Evolutionary conservation across 2,113 vertebrate genomes (phyloP).

Genomic region (Tringa solitaria): DNA sequence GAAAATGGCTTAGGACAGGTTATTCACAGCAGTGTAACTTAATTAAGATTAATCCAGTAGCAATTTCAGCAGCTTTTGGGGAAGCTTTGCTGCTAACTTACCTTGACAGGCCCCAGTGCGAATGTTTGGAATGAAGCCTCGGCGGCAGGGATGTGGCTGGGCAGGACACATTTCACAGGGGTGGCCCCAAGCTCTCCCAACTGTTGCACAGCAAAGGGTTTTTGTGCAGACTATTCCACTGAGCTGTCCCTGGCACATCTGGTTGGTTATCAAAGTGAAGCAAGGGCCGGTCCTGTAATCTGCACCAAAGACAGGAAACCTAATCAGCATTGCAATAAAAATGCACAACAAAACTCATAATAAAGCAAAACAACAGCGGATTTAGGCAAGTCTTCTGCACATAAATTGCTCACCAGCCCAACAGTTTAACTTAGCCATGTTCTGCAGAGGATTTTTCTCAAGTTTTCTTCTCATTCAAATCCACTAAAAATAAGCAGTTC

Average conservation of each 20-base stretch:
- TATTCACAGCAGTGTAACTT: slow-evolving; percentile 78
- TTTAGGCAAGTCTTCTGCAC: not conserved
- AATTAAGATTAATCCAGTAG: slow-evolving; percentile 77
- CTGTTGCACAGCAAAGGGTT: slow-evolving; percentile 94
- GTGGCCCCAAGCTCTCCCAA: slow-evolving; percentile 96
- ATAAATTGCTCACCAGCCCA: not conserved
- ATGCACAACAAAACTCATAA: not conserved
- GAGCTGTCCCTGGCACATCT: slow-evolving; percentile 99
- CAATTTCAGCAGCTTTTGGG: slow-evolving; percentile 56
- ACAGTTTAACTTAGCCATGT: not conserved
- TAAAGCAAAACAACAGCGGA: not conserved
- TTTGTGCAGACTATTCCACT: slow-evolving; percentile 98
- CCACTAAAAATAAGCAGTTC: not conserved
- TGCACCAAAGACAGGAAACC: slow-evolving; percentile 62
- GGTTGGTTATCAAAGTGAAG: slow-evolving; percentile 93
- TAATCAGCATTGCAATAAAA: not conserved
- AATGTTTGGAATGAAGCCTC: slow-evolving; percentile 97
- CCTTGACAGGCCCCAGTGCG: slow-evolving; percentile 97
- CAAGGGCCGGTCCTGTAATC: slow-evolving; percentile 98
- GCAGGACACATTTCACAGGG: slow-evolving; percentile 98
- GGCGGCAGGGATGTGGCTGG: slow-evolving; percentile 94
- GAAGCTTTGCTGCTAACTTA: slow-evolving; percentile 59
- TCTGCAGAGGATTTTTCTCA: not conserved
- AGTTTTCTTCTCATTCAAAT: not conserved
- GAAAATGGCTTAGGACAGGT: slow-evolving; percentile 77